Base-by-base conservation (phyloP, 2,113 vertebrate species). In the Onychorhynchus coronatus region DNA sequence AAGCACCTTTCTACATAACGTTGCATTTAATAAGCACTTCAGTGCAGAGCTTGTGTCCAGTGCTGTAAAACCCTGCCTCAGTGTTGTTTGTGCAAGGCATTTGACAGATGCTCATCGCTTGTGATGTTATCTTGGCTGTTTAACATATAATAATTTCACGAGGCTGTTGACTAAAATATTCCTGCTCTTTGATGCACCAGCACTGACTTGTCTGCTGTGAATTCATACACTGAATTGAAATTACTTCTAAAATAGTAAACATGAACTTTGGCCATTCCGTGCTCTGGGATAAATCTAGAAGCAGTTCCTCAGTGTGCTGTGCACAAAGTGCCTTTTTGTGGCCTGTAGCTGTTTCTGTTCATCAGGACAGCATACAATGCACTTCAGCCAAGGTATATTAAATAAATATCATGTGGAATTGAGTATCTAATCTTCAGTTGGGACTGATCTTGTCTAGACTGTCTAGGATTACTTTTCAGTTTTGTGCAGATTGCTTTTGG, bases 101-200 rank as follows among this genome's bases (percentile, higher is more conserved):
- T 80, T 91, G 82, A 85, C 52, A 81, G 77, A 75, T 74, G 78
- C 66, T 95, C 50, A 49, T 72, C 0, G 0, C 76, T 39, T 30
- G 25, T 0, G 93, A 96, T 91, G 85, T 91, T 95, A 91, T 94
- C 95, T 88, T 85, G 16, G 4, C 68, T 68, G 22, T 59, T 92
- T 73, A 80, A 68, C 77, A 22, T 85, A 27, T 85, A 95, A 66
- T 95, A 91, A 85, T 93, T 93, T 71, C 72, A 67, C 1, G 1
- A 67, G 73, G 65, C 56, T 95, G 91, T 96, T 96, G 95, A 95
- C 95, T 96, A 89, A 96, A 95, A 89, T 96, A 85, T 78, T 91
- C 28, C 47, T 50, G 30, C 58, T 81, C 91, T 97, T 96, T 97
- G 96, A 97, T 97, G 96, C 79, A 75, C 96, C 78, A 95, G 96